Base-by-base conservation (phyloP, 2,113 vertebrate genomes). In the Camelus bactrianus region DNA sequence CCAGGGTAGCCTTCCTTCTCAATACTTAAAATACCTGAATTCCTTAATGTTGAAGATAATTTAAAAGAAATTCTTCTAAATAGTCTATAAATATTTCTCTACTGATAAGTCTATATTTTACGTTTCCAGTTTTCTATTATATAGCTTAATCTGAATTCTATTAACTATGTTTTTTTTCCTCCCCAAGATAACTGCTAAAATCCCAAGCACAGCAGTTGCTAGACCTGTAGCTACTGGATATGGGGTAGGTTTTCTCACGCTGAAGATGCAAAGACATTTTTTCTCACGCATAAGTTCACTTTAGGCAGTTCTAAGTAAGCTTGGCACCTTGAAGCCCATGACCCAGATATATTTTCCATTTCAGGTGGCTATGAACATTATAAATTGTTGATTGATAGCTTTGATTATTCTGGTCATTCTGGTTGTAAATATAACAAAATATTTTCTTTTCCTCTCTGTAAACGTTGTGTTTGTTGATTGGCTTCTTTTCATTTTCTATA, bases 121-220 rank as follows among this genome's bases (percentile, higher is more conserved):
- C 42, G 73, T 83, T 96, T 89, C 60, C 67, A 75, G 35, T 84
- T 96, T 93, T 96, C 54, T 82, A 17, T 77, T 91, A 67, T 88
- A 22, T 96, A 94, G 30, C 38, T 83, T 91, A 89, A 89, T 97
- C 35, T 91, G 92, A 91, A 84, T 97, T 52, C 56, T 97, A 73
- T 95, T 97, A 95, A 98, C 85, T 81, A 32, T 97, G 88, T 90
- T 95, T 86, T 92, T 96, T 97, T 98, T 94, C 72, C 42, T 96
- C 52, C 92, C 87, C 5, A 96, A 99, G 99, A 98, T 99, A 98
- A 99, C 99, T 92, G 99, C 99, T 88, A 99, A 99, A 98, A 98
- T 99, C 98, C 99, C 99, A 93, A 98, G 99, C 95, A 99, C 99
- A 72, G 98, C 99, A 89, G 98, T 99, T 98, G 98, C 98, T 97